Evolutionary conservation across 1,140 invertebrate species (phyloP), one percentile per base, ranked within the genome.

Genomic region (Neodiprion fabricii): DNA sequence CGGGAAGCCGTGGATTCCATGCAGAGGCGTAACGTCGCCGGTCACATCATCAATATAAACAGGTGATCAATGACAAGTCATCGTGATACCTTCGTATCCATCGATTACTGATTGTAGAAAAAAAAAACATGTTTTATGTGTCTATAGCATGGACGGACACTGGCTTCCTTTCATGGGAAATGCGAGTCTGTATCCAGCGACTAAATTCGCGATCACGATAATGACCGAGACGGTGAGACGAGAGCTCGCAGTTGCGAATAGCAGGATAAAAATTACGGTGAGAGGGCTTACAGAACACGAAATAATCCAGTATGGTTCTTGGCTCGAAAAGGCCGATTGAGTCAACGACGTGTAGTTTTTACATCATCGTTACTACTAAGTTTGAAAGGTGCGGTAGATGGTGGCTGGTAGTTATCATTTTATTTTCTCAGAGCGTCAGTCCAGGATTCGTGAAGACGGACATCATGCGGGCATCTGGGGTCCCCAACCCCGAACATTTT

Each of bases 21-120:
- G 93, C 88, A 83, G 66, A 89, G 90, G 75, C 87, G 90, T 3
- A 87, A 88, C 2, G 88, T 91, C 17, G 87, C 92, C 79, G 94
- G 94, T 0, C 92, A 94, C 75, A 91, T 95, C 40, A 88, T 95
- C 47, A 90, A 93, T 70, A 89, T 95, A 1, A 94, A 92, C 82
- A 94, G 91, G 91, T 91, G 73, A 7, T 74, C 68, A n/a, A n/a
- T 11, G n/a, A n/a, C 50, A n/a, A 53, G n/a, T 11, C 50, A 21
- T 0, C 17, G 0, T 21, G 17, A 21, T 53, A 21, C 17, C 17
- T 21, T 21, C 17, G 17, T 21, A 21, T 21, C 17, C 17, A 21
- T 21, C 17, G 17, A 21, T 21, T 21, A 21, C 17, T 21, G 17
- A 21, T 21, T 21, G 17, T 21, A 21, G 17, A 21, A 21, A 21